A percentile compares a stretch with the other conserved stretches of the same genome.
These are phyloP conservation scores for Meteorus sp. DNA, from an alignment of 1,140 invertebrate species.

Conservation along the genomic window DNA sequence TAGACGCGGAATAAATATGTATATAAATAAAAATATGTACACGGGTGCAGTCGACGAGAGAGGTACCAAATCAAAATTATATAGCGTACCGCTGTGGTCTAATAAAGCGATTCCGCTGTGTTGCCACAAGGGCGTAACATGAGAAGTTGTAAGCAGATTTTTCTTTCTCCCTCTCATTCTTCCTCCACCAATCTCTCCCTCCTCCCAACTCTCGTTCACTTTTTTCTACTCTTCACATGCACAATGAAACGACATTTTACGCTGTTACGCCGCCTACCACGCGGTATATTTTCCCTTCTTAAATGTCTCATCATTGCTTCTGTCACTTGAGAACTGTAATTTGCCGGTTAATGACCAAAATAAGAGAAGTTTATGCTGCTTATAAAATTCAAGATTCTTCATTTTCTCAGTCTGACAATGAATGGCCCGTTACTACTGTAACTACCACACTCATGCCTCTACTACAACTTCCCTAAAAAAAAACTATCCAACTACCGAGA, in stretches of 20 bases:
- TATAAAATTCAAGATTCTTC: background rate
- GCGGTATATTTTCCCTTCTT: background rate
- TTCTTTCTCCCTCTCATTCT: slow-evolving; percentile 10
- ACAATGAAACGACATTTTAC: slow-evolving; percentile 25
- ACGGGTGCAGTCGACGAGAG: background rate
- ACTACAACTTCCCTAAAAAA: no score
- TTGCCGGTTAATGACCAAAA: slow-evolving; percentile 10
- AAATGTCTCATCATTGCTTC: background rate
- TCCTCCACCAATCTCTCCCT: background rate
- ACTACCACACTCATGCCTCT: no score
- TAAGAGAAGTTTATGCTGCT: background rate
- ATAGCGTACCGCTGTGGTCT: no score
- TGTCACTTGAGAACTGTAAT: slow-evolving; percentile 12
- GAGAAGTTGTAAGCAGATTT: slow-evolving; percentile 51
- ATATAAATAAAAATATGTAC: no score
- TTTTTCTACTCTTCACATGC: background rate
- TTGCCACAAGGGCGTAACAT: slow-evolving; percentile 48
- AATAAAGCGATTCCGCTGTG: slow-evolving; percentile 59
- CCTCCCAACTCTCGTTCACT: background rate
- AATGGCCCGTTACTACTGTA: background rate
- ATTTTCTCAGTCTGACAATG: slow-evolving; percentile 1
- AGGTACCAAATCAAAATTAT: no score
- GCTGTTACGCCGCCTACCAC: slow-evolving; percentile 9
- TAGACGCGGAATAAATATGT: no score
- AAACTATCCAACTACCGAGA: no score